Percentiles rank a stretch among this genome's conserved stretches.
Evolutionary conservation across 2,113 vertebrate genomes (phyloP).

Genomic region (Spermophilus dauricus): DNA sequence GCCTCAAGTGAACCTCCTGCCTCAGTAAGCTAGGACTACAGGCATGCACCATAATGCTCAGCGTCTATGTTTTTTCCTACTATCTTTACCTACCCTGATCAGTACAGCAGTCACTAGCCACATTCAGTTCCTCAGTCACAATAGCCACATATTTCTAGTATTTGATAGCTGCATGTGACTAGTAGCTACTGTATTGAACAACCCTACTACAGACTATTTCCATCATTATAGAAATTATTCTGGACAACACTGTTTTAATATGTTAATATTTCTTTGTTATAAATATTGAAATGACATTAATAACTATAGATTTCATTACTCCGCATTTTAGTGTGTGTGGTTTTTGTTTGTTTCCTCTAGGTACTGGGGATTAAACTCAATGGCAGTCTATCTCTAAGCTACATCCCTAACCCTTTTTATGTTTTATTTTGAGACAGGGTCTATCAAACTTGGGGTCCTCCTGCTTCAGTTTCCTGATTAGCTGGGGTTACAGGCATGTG

Average conservation of each 20-base stretch:
- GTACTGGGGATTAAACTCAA: background rate
- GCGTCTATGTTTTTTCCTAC: background rate
- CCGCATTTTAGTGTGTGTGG: constrained; percentile 10
- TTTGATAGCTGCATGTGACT: background rate
- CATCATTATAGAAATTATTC: background rate
- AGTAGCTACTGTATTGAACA: constrained; percentile 10
- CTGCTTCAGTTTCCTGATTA: background rate
- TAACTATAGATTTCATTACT: constrained; percentile 16
- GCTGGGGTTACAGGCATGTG: background rate
- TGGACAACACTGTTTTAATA: background rate
- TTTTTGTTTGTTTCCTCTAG: background rate
- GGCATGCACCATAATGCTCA: background rate
- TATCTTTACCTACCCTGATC: background rate
- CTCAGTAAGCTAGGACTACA: background rate
- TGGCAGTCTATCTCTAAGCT: background rate
- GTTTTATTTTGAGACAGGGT: background rate
- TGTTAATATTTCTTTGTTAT: constrained; percentile 31
- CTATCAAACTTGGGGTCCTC: background rate
- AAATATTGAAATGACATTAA: constrained; percentile 49
- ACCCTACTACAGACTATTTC: background rate
- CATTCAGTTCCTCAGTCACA: background rate
- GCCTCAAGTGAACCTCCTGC: background rate
- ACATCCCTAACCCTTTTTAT: background rate
- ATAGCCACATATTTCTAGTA: background rate
- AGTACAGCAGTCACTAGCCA: background rate